These are phyloP conservation scores for Platycheirus rosarum DNA, from an alignment of 2,888 invertebrate species.

Conservation along the genomic window DNA sequence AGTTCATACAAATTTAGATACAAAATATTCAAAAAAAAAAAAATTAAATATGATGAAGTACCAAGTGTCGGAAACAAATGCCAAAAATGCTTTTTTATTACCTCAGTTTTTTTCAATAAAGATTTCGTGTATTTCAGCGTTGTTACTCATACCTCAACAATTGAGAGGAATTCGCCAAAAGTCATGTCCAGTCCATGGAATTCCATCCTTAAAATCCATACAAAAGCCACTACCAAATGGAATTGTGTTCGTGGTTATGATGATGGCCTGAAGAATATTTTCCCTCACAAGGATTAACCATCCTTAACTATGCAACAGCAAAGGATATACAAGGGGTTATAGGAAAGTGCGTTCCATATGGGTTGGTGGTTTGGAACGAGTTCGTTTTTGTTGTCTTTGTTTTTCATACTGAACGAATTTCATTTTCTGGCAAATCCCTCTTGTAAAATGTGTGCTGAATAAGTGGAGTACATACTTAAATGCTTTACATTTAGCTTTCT, in stretches of 20 bases:
- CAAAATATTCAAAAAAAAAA: too few species aligned
- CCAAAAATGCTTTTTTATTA: background rate
- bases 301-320: background rate
- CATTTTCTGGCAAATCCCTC: conserved; percentile 1
- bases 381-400: conserved; percentile 8
- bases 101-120: too few species aligned
- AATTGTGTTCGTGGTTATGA: conserved; percentile 19
- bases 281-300: background rate
- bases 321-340: too few species aligned
- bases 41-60: too few species aligned
- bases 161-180: conserved; percentile 29
- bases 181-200: conserved; percentile 19
- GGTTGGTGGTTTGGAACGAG: background rate
- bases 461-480: background rate
- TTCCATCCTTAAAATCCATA: conserved; percentile 25
- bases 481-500: background rate
- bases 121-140: background rate
- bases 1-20: background rate
- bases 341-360: background rate
- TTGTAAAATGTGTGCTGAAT: background rate
- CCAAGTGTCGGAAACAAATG: background rate
- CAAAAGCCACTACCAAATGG: background rate
- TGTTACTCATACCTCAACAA: background rate
- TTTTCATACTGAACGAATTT: background rate
- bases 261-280: background rate